Base-by-base conservation (phyloP, 2,797 vertebrate species). In the Urophycis tenuis region DNA sequence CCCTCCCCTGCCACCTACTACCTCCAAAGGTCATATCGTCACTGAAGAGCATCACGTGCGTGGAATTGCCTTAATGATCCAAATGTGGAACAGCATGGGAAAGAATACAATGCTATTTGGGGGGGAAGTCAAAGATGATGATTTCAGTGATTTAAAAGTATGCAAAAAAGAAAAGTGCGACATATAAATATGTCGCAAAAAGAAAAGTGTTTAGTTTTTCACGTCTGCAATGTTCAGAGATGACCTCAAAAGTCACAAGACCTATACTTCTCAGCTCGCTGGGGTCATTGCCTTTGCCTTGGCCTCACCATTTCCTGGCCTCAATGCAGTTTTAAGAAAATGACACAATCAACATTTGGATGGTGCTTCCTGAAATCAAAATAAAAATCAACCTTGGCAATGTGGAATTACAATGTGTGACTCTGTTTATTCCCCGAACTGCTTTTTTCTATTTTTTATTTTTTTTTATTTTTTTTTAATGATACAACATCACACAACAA, bases 1-100 rank as follows among this genome's bases (percentile, higher is more conserved):
- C n/a, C n/a, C n/a, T n/a, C n/a, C n/a, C n/a, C n/a, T n/a, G n/a
- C n/a, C n/a, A n/a, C n/a, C n/a, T n/a, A n/a, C n/a, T n/a, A n/a
- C n/a, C n/a, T n/a, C 53, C 69, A 76, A 22, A 88, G 6, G 36
- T 83, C 81, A n/a, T 83, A 86, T 70, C 69, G 82, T 14, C 34
- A 4, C 29, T 79, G 33, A 80, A 1, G 72, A 67, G 60, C 60
- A 67, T 22, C 77, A 75, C 0, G 1, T n/a, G 71, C 17, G 9
- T 25, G 31, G 73, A 71, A 8, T 33, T 22, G 32, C 60, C n/a
- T 74, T 77, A 22, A 29, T 67, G 75, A 41, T 72, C 25, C 12
- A 17, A 70, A 36, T 1, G 60, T 67, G 6, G 29, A 29, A 29
- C 60, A 67, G n/a, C 29, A 67, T 67, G 60, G 60, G 60, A 29